Base-by-base conservation (phyloP, 2,113 vertebrate genomes). In the Etheostoma cragini region DNA sequence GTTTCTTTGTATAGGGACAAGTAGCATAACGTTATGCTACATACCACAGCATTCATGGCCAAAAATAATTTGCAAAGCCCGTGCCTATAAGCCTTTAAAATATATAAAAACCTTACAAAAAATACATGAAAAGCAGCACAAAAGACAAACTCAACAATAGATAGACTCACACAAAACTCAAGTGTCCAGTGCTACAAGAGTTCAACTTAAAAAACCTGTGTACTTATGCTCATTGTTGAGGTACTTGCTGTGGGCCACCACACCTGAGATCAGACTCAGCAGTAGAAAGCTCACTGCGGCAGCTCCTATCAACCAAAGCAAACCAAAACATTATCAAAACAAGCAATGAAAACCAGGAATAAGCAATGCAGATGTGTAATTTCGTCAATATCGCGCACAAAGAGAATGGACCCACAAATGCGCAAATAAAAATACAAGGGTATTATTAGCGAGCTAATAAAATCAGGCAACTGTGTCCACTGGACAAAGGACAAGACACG, bases 201-300 rank as follows among this genome's bases (percentile, higher is more conserved):
- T 30, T 30, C 3, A 30, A 30, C 3, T 26, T 26, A 26, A 26
- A 26, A 26, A 26, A 26, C 30, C 30, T 74, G 50, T 58, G 19
- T 17, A 78, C 1, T 50, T 14, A 54, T 53, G 52, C 0, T 74
- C 15, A 58, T 42, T 54, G 42, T 38, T 56, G 13, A 57, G n/a
- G 19, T 46, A 86, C 87, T 89, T 70, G 91, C 87, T 80, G 21
- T 63, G 42, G 22, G 50, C 64, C 46, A 88, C 56, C 16, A 89
- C 19, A 26, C 46, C 47, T 26, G 87, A 19, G 67, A 78, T 92
- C 65, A 72, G 11, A 33, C 26, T 15, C 46, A 89, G 61, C n/a
- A 89, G 67, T 22, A 86, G 24, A 49, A 83, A 33, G 46, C 61
- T 71, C 42, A 77, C 53, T 17, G 24, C 67, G 66, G 61, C 78